Percentiles rank a stretch among this genome's conserved stretches.
Evolutionary conservation across 2,888 invertebrate species (phyloP).

Genomic region (Oscheius sp.): DNA sequence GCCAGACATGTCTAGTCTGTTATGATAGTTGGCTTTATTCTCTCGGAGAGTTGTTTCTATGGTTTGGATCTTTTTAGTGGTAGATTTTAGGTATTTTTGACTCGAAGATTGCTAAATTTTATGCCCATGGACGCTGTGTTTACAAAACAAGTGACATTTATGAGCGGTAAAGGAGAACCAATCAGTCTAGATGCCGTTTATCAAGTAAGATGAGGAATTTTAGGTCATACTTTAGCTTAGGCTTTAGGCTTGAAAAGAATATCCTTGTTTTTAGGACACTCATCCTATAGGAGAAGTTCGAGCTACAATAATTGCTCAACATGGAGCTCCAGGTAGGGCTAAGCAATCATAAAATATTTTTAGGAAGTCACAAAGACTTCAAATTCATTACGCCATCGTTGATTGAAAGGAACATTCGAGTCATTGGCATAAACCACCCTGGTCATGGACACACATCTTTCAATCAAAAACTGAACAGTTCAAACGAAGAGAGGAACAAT

Average conservation of each 20-base stretch:
- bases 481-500: constrained; percentile 43
- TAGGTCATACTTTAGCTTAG: neutral
- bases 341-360: too few relatives aligned
- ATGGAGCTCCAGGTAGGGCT: constrained; percentile 56
- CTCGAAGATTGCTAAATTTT: too few relatives aligned
- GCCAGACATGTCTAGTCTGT: too few relatives aligned
- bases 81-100: too few relatives aligned
- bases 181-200: neutral
- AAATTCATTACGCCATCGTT: constrained; percentile 48
- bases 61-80: too few relatives aligned
- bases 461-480: constrained; percentile 27
- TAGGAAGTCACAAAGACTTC: constrained; percentile 59
- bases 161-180: neutral
- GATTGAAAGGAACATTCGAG: constrained; percentile 37
- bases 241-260: neutral
- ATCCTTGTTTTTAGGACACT: constrained; percentile 41
- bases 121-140: too few relatives aligned
- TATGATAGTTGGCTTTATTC: too few relatives aligned
- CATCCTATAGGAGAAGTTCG: constrained; percentile 37
- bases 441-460: constrained; percentile 41
- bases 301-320: constrained; percentile 49
- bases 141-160: neutral
- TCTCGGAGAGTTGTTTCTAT: too few relatives aligned
- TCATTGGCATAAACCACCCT: constrained; percentile 56
- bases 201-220: neutral